Conservation (phyloP, 2,888 invertebrate species). For the Troides oblongomaculatus region DNA sequence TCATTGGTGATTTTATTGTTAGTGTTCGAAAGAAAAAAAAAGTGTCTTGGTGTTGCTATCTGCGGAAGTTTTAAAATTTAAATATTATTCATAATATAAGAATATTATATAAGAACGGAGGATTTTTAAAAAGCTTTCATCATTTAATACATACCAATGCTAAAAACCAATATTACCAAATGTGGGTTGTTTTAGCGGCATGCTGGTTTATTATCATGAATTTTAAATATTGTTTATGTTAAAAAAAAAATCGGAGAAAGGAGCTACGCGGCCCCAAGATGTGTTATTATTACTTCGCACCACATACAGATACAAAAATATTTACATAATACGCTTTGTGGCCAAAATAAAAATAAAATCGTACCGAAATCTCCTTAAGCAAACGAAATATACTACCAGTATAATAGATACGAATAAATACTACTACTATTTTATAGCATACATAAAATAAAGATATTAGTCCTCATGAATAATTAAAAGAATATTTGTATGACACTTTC, state of each 20-base stretch:
- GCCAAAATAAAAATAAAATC: background rate
- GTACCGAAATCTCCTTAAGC: background rate
- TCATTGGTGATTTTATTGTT: too few species aligned
- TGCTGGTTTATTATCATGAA: background rate
- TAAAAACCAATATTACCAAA: conserved; percentile 1
- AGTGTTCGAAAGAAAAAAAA: too few species aligned
- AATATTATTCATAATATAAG: too few species aligned
- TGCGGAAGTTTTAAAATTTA: too few species aligned
- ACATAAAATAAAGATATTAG: background rate
- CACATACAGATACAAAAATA: background rate
- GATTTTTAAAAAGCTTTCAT: background rate
- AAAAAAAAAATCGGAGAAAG: background rate
- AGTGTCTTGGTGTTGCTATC: too few species aligned
- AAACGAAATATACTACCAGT: background rate
- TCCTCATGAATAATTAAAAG: background rate
- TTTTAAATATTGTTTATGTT: background rate
- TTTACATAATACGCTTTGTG: background rate
- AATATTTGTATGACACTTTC: conserved; percentile 1
- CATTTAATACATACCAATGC: background rate
- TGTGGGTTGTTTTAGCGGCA: background rate
- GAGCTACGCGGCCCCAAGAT: too few species aligned
- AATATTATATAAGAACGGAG: too few species aligned
- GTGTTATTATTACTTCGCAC: too few species aligned
- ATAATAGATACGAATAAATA: background rate
- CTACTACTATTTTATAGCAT: too few species aligned